These are phyloP conservation scores for Metacarcinus magister DNA, from an alignment of 2,888 invertebrate species.

Conservation along the genomic window DNA sequence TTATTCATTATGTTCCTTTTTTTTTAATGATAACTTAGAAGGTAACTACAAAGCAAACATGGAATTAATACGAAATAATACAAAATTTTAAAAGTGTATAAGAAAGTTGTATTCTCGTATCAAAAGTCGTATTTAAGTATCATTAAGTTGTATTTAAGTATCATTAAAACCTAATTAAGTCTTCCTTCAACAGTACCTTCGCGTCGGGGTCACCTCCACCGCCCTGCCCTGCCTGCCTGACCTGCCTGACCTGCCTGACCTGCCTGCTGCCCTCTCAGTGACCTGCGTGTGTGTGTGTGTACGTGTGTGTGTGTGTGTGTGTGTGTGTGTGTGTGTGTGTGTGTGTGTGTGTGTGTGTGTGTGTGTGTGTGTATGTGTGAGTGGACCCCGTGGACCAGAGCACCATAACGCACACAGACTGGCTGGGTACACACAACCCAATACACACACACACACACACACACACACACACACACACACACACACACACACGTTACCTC, in stretches of 20 bases:
- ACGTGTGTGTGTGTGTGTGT: not conserved
- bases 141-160: too few relatives aligned
- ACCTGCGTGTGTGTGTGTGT: not conserved
- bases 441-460: not conserved
- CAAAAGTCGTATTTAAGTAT: too few relatives aligned
- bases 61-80: too few relatives aligned
- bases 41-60: too few relatives aligned
- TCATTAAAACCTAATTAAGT: not conserved
- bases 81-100: too few relatives aligned
- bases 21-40: too few relatives aligned
- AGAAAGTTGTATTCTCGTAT: too few relatives aligned
- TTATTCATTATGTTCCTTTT: too few relatives aligned
- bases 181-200: not conserved
- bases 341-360: not conserved
- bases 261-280: not conserved
- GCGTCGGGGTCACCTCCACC: not conserved
- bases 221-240: not conserved
- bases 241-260: not conserved
- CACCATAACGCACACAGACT: not conserved
- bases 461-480: constrained; percentile 9
- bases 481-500: constrained; percentile 5
- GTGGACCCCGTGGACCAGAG: not conserved
- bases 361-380: not conserved
- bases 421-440: not conserved
- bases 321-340: not conserved